Evolutionary conservation across 2,888 invertebrate species (phyloP), one percentile per base, ranked within the genome.

Genomic region (Lasioglossum villosulum): DNA sequence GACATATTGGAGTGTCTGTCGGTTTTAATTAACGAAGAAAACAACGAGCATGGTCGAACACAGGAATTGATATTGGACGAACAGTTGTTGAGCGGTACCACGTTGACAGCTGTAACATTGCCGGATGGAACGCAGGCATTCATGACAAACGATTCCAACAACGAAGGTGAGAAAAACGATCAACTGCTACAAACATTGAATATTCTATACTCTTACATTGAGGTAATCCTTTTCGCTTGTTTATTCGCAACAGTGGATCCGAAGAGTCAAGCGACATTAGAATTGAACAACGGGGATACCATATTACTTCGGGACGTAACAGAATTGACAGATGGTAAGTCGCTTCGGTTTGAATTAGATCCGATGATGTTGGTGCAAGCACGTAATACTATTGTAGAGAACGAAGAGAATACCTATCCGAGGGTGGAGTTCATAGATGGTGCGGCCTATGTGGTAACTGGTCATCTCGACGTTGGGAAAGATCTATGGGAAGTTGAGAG

Each of bases 71-170:
- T 94, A 71, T 86, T 94, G 48, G 92, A 94, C 5, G 93, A 94
- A 71, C 92, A 94, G 48, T 78, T 94, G 12, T 89, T 94, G 16
- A 80, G 72, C 16, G 92, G 93, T 6, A 91, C 93, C 1, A 93
- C 93, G 12, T 83, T 95, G 37, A 95, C 95, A 16, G 93, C 95
- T 2, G 92, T 95, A 72, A 95, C 95, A 8, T 87, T 95, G 56
- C 93, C 95, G 0, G 95, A 95, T 87, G 95, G 95, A 56, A 94
- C 93, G 4, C 94, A 94, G 87, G 95, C 95, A 6, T 94, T 93
- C 63, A 91, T 95, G 5, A 90, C 94, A 0, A 92, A 94, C 81
- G 91, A 92, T 77, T 85, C 92, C 12, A 83, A 72, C 23, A 86
- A 89, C 4, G 78, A 87, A 37, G 89, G 91, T 91, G 45, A 82